Percentiles rank a stretch among this genome's conserved stretches.
Conservation (phyloP, 2,113 vertebrate genomes). For the Sigmodon hispidus region DNA sequence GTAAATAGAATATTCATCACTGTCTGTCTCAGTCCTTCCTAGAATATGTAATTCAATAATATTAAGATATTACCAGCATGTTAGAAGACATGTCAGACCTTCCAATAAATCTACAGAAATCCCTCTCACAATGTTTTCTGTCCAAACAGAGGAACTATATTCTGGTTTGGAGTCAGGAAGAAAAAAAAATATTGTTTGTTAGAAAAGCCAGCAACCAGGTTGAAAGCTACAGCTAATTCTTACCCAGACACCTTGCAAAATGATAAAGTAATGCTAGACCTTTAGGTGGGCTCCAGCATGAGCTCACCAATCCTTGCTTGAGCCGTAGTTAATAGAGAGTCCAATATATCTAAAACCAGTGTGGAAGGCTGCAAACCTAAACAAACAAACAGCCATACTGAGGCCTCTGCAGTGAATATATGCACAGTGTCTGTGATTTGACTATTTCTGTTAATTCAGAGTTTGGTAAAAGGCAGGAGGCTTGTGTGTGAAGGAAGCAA, state of each 20-base stretch:
- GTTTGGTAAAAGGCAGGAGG: neutral
- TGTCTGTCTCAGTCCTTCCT: neutral
- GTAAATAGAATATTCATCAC: constrained; percentile 31
- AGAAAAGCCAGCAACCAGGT: neutral
- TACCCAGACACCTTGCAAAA: neutral
- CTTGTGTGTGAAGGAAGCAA: neutral
- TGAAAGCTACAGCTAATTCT: neutral
- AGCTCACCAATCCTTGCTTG: neutral
- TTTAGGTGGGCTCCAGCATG: neutral
- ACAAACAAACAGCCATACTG: neutral
- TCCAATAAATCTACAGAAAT: constrained; percentile 52
- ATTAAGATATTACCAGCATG: constrained; percentile 21
- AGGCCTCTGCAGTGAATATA: neutral
- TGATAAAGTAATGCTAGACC: neutral
- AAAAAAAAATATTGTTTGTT: neutral
- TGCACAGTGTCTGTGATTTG: neutral
- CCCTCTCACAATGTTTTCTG: constrained; percentile 6
- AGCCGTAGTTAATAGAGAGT: neutral
- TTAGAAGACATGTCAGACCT: constrained; percentile 6
- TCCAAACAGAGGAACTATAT: constrained; percentile 35
- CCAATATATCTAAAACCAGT: neutral
- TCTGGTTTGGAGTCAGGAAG: constrained; percentile 12
- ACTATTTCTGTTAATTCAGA: neutral
- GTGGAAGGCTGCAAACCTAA: neutral
- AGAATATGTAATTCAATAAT: constrained; percentile 12